Percentiles rank a stretch among this genome's conserved stretches.
phyloP scores from a whole-genome alignment of 2,797 vertebrate species.

The Eutrigla gurnardus region DNA sequence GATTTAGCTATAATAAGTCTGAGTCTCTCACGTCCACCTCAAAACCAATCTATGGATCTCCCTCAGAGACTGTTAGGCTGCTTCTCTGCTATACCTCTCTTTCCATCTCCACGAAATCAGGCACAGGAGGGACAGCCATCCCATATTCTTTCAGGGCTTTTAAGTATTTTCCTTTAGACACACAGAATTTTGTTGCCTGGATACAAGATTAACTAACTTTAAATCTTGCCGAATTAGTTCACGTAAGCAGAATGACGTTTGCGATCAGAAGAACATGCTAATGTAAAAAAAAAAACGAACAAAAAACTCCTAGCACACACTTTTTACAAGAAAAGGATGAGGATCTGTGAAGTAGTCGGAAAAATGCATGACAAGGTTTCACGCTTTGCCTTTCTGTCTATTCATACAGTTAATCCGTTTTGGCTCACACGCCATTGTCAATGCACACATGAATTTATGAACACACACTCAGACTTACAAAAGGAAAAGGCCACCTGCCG shows the following conservation, averaged over 20 bases:
- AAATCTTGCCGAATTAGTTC: conserved; percentile 4
- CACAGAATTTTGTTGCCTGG: conserved; percentile 68
- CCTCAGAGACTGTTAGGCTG: conserved; percentile 28
- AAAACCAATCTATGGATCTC: conserved; percentile 48
- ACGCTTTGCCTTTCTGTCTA: conserved; percentile 6
- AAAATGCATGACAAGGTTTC: neutral
- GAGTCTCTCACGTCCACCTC: conserved; percentile 30
- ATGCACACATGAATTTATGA: neutral
- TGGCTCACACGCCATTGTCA: neutral
- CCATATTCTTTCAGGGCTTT: conserved; percentile 41
- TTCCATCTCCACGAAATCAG: conserved; percentile 19
- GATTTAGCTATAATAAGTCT: conserved; percentile 28
- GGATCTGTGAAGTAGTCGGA: neutral
- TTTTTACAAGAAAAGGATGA: neutral
- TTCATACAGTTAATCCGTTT: neutral
- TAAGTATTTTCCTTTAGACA: conserved; percentile 43
- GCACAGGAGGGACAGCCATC: conserved; percentile 4
- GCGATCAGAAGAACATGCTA: conserved; percentile 1
- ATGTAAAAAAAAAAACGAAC: neutral
- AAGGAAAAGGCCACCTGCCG: conserved; percentile 78
- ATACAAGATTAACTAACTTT: conserved; percentile 49
- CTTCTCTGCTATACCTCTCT: conserved; percentile 8
- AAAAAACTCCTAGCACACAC: neutral
- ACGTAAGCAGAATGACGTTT: neutral
- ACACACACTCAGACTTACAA: conserved; percentile 30